Percentiles rank a stretch among this genome's conserved stretches.
Evolutionary conservation across 2,888 invertebrate species (phyloP).

Genomic region (Patella caerulea): DNA sequence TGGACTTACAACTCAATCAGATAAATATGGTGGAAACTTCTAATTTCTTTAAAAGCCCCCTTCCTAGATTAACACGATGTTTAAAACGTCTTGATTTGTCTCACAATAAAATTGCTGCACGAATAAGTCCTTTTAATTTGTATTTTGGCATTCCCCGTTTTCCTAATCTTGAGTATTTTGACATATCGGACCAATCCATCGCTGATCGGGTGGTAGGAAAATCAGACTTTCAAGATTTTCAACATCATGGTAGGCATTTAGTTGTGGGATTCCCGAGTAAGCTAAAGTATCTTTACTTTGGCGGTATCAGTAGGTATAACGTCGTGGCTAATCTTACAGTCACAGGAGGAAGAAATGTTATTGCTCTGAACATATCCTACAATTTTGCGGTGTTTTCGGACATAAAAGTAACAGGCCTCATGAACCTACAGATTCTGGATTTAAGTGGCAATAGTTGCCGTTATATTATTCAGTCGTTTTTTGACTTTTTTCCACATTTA

Average conservation of each 20-base stretch:
- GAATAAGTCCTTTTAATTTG: background rate
- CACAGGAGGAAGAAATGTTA: background rate
- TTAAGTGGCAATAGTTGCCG: background rate
- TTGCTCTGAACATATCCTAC: background rate
- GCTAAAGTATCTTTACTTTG: background rate
- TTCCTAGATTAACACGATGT: background rate
- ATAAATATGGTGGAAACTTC: too few relatives aligned
- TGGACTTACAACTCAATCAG: too few relatives aligned
- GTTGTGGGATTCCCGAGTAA: background rate
- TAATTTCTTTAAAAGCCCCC: too few relatives aligned
- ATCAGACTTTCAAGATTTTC: background rate
- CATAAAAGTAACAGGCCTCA: background rate
- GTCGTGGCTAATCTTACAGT: background rate
- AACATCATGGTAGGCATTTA: background rate
- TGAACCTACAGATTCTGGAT: background rate
- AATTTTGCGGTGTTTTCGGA: background rate
- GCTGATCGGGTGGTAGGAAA: background rate
- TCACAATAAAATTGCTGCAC: background rate
- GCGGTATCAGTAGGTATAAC: background rate
- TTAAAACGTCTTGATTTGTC: background rate
- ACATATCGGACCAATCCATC: background rate
- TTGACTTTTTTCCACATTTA: background rate
- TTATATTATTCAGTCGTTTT: background rate
- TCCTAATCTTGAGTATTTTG: background rate
- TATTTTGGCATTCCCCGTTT: background rate